Percentiles rank a stretch among this genome's conserved stretches.
Conservation (phyloP, 1,140 invertebrate genomes). For the Magallana ariakensis region DNA sequence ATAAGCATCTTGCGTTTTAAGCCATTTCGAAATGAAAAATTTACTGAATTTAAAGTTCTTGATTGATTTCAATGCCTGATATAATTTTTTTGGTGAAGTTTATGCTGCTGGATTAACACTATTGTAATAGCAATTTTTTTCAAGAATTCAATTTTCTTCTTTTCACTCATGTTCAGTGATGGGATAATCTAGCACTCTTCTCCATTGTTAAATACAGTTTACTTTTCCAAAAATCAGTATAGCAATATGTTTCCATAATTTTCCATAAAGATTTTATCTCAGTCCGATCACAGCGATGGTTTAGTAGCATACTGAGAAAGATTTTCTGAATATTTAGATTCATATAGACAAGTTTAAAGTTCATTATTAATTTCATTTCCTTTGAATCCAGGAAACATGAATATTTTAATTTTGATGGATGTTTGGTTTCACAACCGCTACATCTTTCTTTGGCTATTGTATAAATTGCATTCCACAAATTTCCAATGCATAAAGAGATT, state of each 20-base stretch:
- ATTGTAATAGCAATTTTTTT: conserved; percentile 31
- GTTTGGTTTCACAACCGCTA: conserved; percentile 43
- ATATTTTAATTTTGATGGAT: conserved; percentile 37
- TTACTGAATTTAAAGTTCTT: no score
- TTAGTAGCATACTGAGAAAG: background rate
- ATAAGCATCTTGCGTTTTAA: conserved; percentile 31
- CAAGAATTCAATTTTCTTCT: background rate
- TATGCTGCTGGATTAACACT: background rate
- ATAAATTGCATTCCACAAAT: background rate
- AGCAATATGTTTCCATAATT: background rate
- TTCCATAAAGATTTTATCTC: background rate
- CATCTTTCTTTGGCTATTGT: conserved; percentile 24
- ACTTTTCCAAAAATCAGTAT: background rate
- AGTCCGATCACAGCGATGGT: background rate
- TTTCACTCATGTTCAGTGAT: background rate
- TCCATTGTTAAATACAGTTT: no score
- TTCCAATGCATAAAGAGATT: background rate
- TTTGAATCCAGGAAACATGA: no score
- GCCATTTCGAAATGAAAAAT: conserved; percentile 26
- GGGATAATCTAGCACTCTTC: background rate
- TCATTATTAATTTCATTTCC: background rate
- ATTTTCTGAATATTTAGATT: background rate
- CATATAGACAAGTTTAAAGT: background rate
- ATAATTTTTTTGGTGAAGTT: background rate
- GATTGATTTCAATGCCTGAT: conserved; percentile 3